Evolutionary conservation across 30 jellyfish, hydroid and myxozoan species (phyloP).

Genomic region (Turritopsis dohrnii): DNA sequence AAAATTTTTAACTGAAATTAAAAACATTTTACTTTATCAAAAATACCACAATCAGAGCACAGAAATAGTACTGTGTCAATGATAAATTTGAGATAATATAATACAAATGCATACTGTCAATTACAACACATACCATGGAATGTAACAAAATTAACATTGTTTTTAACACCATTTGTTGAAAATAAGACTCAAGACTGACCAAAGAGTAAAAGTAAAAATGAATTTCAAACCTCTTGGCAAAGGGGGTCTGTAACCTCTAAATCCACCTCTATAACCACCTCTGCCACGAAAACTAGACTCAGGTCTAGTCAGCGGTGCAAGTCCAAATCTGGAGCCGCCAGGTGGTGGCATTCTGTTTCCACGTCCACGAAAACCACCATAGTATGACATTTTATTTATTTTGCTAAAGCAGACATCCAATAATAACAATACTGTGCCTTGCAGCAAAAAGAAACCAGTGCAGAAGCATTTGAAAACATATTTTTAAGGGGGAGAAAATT

Average conservation of each 20-base stretch:
- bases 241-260: background rate
- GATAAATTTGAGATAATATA: too few species aligned
- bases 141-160: too few species aligned
- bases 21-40: too few species aligned
- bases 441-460: background rate
- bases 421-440: background rate
- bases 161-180: background rate
- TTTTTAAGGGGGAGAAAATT: background rate
- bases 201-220: background rate
- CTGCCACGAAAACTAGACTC: background rate
- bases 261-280: constrained; percentile 19
- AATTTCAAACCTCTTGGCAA: background rate
- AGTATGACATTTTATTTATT: constrained; percentile 1
- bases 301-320: constrained; percentile 37
- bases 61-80: too few species aligned
- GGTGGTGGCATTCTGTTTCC: constrained; percentile 14
- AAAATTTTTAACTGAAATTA: too few species aligned
- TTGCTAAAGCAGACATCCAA: background rate
- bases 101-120: too few species aligned
- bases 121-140: too few species aligned
- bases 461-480: background rate
- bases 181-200: background rate
- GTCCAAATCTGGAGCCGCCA: constrained; percentile 23
- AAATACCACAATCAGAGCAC: too few species aligned
- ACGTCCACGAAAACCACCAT: constrained; percentile 14